Base-by-base conservation (phyloP, 2,888 invertebrate genomes). In the Girardia tigrina region DNA sequence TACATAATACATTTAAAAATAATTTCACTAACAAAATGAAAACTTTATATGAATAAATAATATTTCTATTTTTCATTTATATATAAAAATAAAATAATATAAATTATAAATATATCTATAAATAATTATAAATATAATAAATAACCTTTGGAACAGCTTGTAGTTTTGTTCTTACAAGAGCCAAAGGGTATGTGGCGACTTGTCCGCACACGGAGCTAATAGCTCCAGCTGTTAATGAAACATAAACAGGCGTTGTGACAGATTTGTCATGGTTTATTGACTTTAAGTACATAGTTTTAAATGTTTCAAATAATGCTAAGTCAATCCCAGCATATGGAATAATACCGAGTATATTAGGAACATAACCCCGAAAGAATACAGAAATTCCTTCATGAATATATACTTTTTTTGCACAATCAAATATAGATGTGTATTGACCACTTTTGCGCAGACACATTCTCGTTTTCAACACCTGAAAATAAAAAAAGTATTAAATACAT, bases 311-410 rank as follows among this genome's bases (percentile, higher is more conserved):
- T 71, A 95, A 90, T 73, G 94, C 94, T 81, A 97, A 86, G 86
- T 97, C 95, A 79, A 95, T 95, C 78, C 95, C 95, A 42, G 95
- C 95, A 83, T 97, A 95, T 27, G 95, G 95, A 81, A 95, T 89
- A 81, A 97, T 97, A 20, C 85, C 84, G 81, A 95, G 86, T 78
- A 95, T 89, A 86, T 97, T 97, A 81, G 95, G 95, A 87, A 94
- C 88, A 88, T 94, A 97, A 79, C 95, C 95, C 83, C 91, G 88
- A 85, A 94, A 95, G 86, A 95, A 94, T 82, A 90, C 90, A 79
- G 87, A 87, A 74, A 90, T 81, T 28, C 95, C 94, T 84, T 94
- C 94, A 74, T 88, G 86, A 36, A 84, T 86, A 83, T 91, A 91
- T 80, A 97, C 92, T 83, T 92, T 92, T 78, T 86, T 87, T 0